Evolutionary conservation across 2,113 vertebrate genomes (phyloP).

Genomic region (Plecturocebus donacophilus): DNA sequence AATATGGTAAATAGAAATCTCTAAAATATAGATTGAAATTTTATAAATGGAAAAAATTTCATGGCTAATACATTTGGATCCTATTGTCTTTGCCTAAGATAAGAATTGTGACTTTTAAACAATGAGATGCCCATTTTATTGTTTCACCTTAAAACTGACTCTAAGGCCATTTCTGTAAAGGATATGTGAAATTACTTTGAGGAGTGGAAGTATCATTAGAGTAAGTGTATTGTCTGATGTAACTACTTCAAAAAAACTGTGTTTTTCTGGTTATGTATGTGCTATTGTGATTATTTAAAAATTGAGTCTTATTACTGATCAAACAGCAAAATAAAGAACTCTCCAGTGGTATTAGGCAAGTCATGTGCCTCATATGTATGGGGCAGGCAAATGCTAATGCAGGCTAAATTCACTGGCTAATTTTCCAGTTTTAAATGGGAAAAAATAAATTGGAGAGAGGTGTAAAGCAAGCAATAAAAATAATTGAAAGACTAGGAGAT

Average conservation of each 20-base stretch:
- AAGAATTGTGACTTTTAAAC: background rate
- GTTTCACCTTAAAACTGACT: background rate
- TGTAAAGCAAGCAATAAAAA: slow-evolving; percentile 42
- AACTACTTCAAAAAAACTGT: background rate
- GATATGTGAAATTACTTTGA: background rate
- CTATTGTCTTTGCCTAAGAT: background rate
- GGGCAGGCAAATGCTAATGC: background rate
- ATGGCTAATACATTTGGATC: background rate
- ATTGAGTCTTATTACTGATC: background rate
- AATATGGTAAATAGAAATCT: background rate
- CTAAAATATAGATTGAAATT: background rate
- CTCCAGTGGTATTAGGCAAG: background rate
- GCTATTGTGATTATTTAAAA: slow-evolving; percentile 9
- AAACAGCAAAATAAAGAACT: slow-evolving; percentile 6
- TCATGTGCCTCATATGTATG: background rate
- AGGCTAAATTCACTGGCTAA: background rate
- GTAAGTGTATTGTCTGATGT: background rate
- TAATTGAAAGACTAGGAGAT: slow-evolving; percentile 61
- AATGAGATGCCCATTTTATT: too few species aligned
- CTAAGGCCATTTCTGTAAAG: background rate
- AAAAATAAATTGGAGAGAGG: slow-evolving; percentile 26
- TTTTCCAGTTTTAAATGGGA: slow-evolving; percentile 57
- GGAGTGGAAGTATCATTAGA: background rate
- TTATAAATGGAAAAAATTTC: background rate
- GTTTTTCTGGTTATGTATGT: background rate